phyloP scores from a whole-genome alignment of 2,888 invertebrate genomes.

The Gerris lacustris region DNA sequence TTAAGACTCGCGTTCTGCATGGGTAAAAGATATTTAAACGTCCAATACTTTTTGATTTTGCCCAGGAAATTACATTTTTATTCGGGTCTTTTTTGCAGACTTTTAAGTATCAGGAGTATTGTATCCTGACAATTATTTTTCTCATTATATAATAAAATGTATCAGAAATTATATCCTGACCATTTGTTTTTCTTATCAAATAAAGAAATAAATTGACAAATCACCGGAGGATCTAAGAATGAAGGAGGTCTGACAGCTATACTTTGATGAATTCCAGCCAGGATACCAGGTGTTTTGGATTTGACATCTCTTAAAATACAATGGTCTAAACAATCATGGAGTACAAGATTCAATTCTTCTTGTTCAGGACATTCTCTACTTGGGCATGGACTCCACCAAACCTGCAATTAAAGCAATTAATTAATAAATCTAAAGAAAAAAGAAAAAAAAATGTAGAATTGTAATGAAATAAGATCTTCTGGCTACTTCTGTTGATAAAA shows the following conservation, averaged over 20 bases:
- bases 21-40: no score
- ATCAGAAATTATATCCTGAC: no score
- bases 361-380: constrained; percentile 66
- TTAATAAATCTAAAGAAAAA: not conserved
- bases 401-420: constrained; percentile 43
- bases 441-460: not conserved
- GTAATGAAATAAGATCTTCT: not conserved
- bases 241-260: constrained; percentile 32
- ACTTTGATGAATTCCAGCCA: constrained; percentile 30
- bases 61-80: no score
- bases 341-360: constrained; percentile 57
- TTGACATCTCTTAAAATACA: constrained; percentile 42
- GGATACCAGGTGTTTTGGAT: constrained; percentile 17
- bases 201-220: not conserved
- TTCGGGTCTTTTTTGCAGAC: no score
- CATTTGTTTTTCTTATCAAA: no score
- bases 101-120: no score
- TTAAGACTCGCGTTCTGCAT: no score
- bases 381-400: constrained; percentile 74
- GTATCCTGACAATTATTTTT: no score
- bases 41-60: no score
- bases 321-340: constrained; percentile 60
- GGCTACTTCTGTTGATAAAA: not conserved
- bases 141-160: no score
- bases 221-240: constrained; percentile 19